A percentile compares a stretch with the other conserved stretches of the same genome.
phyloP scores from a whole-genome alignment of 2,797 vertebrate species.

The Falco rusticolus region DNA sequence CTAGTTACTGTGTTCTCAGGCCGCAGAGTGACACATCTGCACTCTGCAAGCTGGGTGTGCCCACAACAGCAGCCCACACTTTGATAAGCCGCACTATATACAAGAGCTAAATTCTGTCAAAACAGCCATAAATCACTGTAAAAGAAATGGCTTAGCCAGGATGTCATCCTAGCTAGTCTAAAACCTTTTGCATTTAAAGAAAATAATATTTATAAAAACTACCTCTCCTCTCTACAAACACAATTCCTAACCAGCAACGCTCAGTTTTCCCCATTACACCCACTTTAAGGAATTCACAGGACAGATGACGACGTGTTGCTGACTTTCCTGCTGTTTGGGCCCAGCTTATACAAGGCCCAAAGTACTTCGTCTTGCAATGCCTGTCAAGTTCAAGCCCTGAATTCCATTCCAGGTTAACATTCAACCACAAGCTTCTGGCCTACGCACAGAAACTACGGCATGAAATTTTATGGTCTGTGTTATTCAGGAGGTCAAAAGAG shows the following conservation, averaged over 20 bases:
- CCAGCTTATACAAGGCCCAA: not conserved
- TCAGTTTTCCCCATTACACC: not conserved
- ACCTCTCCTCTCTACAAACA: slow-evolving; percentile 24
- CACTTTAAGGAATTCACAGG: not conserved
- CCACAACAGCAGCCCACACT: not conserved
- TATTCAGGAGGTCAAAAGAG: slow-evolving; percentile 9
- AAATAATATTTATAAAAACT: slow-evolving; percentile 42
- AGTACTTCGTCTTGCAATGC: not conserved
- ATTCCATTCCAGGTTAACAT: slow-evolving; percentile 32
- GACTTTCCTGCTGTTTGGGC: not conserved
- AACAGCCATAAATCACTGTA: slow-evolving; percentile 15
- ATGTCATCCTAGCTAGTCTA: not conserved
- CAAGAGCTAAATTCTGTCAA: not conserved
- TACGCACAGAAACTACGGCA: not conserved
- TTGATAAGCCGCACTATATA: not conserved
- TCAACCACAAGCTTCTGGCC: slow-evolving; percentile 27
- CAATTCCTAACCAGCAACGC: not conserved
- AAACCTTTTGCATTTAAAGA: slow-evolving; percentile 27
- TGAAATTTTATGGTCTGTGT: slow-evolving; percentile 26
- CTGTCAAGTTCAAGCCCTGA: slow-evolving; percentile 4
- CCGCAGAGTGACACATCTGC: not conserved
- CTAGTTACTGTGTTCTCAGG: not conserved
- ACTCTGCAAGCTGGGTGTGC: not conserved
- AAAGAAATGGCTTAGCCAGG: not conserved
- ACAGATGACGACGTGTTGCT: not conserved